These are phyloP conservation scores for Eleutherodactylus coqui DNA, from an alignment of 2,797 vertebrate species.

Conservation along the genomic window DNA sequence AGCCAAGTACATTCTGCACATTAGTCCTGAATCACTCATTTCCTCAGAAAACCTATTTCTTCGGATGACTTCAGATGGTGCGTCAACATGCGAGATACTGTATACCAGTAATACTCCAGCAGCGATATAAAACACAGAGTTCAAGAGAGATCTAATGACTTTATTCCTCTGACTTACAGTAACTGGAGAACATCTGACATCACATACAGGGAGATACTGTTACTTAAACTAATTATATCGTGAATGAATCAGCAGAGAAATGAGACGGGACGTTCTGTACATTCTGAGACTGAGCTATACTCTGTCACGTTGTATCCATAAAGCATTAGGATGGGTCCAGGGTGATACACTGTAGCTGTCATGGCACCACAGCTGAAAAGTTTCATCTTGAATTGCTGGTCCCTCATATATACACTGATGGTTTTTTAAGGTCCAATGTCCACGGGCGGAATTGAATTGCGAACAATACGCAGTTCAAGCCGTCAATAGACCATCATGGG, in stretches of 20 bases:
- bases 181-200: constrained; percentile 28
- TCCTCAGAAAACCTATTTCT: neutral
- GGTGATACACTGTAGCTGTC: neutral
- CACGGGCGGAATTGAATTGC: too few species aligned
- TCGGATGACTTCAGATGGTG: constrained; percentile 30
- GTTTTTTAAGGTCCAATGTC: too few species aligned
- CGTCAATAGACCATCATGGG: too few species aligned
- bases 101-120: neutral
- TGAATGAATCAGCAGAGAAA: constrained; percentile 36
- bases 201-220: constrained; percentile 4
- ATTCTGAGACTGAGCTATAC: neutral
- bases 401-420: too few species aligned
- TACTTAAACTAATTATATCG: constrained; percentile 9
- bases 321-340: neutral
- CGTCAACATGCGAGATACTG: constrained; percentile 13
- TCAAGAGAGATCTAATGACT: constrained; percentile 25
- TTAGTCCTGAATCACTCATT: neutral
- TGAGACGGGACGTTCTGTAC: neutral
- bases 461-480: too few species aligned
- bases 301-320: neutral
- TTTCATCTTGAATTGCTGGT: neutral
- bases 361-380: neutral
- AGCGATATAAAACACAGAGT: constrained; percentile 4
- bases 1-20: constrained; percentile 2
- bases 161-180: constrained; percentile 20